These are phyloP conservation scores for Ophion ventricosus DNA, from an alignment of 2,888 invertebrate genomes.

Conservation along the genomic window DNA sequence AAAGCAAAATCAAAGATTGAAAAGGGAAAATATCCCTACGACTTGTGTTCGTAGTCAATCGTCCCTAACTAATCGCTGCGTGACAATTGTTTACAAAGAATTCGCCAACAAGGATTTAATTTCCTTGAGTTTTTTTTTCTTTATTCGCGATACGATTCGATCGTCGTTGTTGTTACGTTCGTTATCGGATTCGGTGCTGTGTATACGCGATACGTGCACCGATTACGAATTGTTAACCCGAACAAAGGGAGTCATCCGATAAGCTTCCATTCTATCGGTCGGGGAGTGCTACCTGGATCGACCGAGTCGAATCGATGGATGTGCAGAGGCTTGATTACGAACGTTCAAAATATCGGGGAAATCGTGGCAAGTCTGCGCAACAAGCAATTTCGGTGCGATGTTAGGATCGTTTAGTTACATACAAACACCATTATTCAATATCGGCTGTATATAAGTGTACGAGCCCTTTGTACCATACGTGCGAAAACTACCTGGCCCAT, in stretches of 20 bases:
- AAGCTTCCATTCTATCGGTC: neutral
- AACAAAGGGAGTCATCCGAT: neutral
- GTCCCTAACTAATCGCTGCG: too few species aligned
- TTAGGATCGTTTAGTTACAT: slow-evolving; percentile 4
- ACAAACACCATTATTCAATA: slow-evolving; percentile 22
- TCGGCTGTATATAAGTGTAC: slow-evolving; percentile 6
- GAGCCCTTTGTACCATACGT: slow-evolving; percentile 19
- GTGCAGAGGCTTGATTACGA: neutral
- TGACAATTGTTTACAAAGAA: neutral
- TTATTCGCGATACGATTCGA: neutral
- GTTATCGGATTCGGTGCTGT: neutral
- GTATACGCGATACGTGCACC: neutral
- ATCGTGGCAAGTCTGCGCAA: neutral
- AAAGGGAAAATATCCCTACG: too few species aligned
- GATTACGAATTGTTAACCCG: neutral
- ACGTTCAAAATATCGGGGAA: slow-evolving; percentile 1
- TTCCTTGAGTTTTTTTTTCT: neutral
- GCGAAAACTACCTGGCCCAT: neutral
- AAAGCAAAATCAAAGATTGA: too few species aligned
- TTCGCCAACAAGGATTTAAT: neutral
- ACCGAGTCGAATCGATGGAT: slow-evolving; percentile 6
- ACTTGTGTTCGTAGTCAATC: too few species aligned
- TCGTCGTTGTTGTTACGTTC: neutral
- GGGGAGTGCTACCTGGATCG: neutral
- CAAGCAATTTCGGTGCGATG: slow-evolving; percentile 37